phyloP scores from a whole-genome alignment of 2,797 vertebrate genomes.

The Anisognathus igniventris region DNA sequence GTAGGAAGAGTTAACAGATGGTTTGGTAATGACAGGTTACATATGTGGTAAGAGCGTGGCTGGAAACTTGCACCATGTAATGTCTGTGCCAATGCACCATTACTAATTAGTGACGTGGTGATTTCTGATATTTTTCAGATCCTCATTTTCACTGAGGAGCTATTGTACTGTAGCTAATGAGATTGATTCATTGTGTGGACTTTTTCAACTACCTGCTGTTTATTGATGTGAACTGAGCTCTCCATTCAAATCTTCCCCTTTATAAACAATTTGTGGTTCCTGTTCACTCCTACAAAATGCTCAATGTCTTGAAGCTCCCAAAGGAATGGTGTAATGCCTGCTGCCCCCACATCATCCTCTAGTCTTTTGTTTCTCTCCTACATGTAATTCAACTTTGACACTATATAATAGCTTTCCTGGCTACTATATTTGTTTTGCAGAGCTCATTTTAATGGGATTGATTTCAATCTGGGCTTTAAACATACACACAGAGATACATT shows the following conservation, averaged over 20 bases:
- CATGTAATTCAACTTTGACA: not conserved
- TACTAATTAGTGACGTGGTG: not conserved
- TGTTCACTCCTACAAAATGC: not conserved
- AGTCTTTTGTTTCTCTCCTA: not conserved
- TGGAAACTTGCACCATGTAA: not conserved
- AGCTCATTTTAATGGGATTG: not conserved
- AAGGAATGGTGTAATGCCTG: not conserved
- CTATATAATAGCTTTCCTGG: not conserved
- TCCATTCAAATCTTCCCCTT: not conserved
- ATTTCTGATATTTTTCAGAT: not conserved
- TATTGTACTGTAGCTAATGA: not conserved
- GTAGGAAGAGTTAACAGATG: not conserved
- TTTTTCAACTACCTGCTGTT: not conserved
- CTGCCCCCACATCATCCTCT: not conserved
- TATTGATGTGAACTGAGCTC: not conserved
- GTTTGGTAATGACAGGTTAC: not conserved
- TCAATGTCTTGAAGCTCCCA: not conserved
- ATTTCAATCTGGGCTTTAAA: not conserved
- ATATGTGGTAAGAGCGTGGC: not conserved
- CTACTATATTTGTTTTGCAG: not conserved
- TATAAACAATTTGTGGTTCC: not conserved
- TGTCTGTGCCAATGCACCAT: not conserved
- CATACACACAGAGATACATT: fast-evolving
- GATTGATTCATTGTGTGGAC: not conserved
- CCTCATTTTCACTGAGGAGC: not conserved